Percentiles rank a stretch among this genome's conserved stretches.
phyloP scores from a whole-genome alignment of 2,113 vertebrate species.

The Chrysochloris asiatica region DNA sequence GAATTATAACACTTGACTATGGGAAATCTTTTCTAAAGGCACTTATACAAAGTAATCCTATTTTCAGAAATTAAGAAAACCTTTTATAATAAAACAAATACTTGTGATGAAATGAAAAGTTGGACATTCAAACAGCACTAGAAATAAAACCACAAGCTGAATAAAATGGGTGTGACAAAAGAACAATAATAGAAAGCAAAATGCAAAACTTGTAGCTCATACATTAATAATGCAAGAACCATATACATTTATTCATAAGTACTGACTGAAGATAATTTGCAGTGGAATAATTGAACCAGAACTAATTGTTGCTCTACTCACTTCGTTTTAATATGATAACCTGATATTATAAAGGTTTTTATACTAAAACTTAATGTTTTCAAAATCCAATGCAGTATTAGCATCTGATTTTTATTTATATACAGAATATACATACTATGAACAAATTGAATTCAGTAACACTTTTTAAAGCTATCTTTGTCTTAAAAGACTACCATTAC shows the following conservation, averaged over 20 bases:
- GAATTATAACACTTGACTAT: conserved; percentile 14
- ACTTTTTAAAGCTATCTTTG: neutral
- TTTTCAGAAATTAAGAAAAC: conserved; percentile 48
- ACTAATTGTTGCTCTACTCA: conserved; percentile 82
- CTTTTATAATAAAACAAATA: conserved; percentile 35
- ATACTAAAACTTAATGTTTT: conserved; percentile 37
- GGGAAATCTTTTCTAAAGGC: conserved; percentile 4
- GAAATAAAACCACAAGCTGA: neutral
- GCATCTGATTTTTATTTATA: neutral
- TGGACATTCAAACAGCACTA: neutral
- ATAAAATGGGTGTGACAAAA: neutral
- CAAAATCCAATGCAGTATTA: conserved; percentile 30
- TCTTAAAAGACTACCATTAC: neutral
- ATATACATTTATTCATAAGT: conserved; percentile 85
- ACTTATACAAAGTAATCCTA: conserved; percentile 5
- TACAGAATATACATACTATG: neutral
- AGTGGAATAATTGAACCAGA: conserved; percentile 80
- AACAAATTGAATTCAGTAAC: conserved; percentile 5
- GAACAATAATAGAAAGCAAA: conserved; percentile 71
- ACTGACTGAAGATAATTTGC: conserved; percentile 82
- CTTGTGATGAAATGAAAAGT: neutral
- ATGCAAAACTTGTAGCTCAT: conserved; percentile 71
- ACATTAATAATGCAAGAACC: conserved; percentile 82
- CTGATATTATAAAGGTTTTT: conserved; percentile 45
- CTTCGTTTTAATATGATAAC: conserved; percentile 80